Conservation (phyloP, 2,888 invertebrate genomes). For the Drosophila stalkeri region DNA sequence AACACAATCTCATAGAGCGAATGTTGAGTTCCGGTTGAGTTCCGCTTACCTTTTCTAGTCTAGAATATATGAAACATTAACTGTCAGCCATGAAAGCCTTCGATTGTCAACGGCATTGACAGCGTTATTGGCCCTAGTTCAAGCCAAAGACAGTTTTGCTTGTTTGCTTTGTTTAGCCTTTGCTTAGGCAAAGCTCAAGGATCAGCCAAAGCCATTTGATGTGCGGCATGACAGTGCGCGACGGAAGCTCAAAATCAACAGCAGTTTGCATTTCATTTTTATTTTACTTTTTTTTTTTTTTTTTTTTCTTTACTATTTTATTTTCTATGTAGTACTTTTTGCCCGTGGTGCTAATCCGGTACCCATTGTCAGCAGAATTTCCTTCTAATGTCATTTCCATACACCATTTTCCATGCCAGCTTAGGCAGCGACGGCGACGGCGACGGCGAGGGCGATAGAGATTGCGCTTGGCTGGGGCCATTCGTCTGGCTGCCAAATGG, state of each 20-base stretch:
- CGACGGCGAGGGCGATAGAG: slow-evolving; percentile 3
- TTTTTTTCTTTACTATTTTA: background rate
- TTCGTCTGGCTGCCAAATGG: slow-evolving; percentile 54
- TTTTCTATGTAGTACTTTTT: slow-evolving; percentile 43
- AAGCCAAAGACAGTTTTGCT: slow-evolving; percentile 20
- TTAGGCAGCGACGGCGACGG: slow-evolving; percentile 22
- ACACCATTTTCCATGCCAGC: slow-evolving; percentile 48
- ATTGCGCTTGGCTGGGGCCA: slow-evolving; percentile 34
- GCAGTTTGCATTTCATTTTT: slow-evolving; percentile 37
- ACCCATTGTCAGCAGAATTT: slow-evolving; percentile 76
- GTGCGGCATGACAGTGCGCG: slow-evolving; percentile 46
- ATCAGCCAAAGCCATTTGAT: slow-evolving; percentile 57
- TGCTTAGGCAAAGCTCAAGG: slow-evolving; percentile 60
- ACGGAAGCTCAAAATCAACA: slow-evolving; percentile 36
- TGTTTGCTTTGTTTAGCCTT: slow-evolving; percentile 26
- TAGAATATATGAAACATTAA: background rate
- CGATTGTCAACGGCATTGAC: slow-evolving; percentile 45
- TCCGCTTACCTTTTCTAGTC: background rate
- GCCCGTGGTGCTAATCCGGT: slow-evolving; percentile 63
- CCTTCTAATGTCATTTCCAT: slow-evolving; percentile 65
- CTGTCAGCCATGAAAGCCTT: slow-evolving; percentile 18
- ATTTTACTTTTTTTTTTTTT: slow-evolving; percentile 13
- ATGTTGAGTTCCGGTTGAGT: too few species aligned
- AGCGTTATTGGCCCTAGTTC: slow-evolving; percentile 52
- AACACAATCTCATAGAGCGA: background rate